phyloP scores from a whole-genome alignment of 1,140 invertebrate species.

The Drosophila arizonae region DNA sequence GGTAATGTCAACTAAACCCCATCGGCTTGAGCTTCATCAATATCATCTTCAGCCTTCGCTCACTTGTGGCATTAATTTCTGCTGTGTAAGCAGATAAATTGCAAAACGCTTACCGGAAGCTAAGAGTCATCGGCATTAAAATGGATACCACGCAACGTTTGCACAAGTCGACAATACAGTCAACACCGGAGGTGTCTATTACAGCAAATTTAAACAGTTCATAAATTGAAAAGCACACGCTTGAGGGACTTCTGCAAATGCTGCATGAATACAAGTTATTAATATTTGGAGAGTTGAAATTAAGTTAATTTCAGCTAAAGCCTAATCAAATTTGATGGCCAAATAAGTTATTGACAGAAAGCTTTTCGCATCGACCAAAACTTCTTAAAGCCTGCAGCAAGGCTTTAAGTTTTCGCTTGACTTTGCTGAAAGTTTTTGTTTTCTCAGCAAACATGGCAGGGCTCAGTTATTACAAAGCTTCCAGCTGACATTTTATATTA shows the following conservation, averaged over 20 bases:
- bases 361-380: too few species aligned
- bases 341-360: not conserved
- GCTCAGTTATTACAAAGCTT: too few species aligned
- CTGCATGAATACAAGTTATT: not conserved
- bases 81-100: constrained; percentile 79
- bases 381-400: too few species aligned
- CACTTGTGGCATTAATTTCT: constrained; percentile 76
- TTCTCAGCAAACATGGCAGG: too few species aligned
- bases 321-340: not conserved
- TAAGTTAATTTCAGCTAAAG: not conserved
- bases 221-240: constrained; percentile 22
- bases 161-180: constrained; percentile 35
- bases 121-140: constrained; percentile 74
- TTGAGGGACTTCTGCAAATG: not conserved
- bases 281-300: not conserved
- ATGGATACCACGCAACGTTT: constrained; percentile 52
- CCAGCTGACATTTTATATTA: too few species aligned
- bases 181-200: constrained; percentile 50
- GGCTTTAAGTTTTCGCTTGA: too few species aligned
- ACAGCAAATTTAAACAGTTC: constrained; percentile 50
- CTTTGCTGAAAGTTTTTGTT: too few species aligned
- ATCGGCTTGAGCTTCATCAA: constrained; percentile 6
- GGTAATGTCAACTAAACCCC: constrained; percentile 36
- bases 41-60: not conserved
- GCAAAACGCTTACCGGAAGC: constrained; percentile 64